A percentile compares a stretch with the other conserved stretches of the same genome.
Evolutionary conservation across 2,113 vertebrate genomes (phyloP).

Genomic region (Halcyon malimbica): DNA sequence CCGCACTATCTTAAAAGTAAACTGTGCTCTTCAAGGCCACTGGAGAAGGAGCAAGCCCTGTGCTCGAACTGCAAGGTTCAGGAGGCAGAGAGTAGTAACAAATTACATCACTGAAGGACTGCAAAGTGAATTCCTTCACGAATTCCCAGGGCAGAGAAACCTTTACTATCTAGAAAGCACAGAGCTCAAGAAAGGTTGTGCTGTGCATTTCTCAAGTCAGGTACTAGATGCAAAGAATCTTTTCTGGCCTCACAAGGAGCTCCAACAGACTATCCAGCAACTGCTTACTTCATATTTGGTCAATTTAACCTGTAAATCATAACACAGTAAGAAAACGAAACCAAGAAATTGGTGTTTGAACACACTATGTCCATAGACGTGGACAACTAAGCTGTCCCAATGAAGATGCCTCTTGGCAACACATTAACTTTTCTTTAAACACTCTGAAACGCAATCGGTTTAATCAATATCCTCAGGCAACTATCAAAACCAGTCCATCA

Average conservation of each 20-base stretch:
- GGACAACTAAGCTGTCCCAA: background rate
- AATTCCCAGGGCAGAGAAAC: background rate
- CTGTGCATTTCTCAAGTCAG: background rate
- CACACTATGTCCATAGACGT: rapidly evolving
- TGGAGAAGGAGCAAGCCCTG: background rate
- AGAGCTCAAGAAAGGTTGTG: background rate
- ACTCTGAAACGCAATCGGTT: background rate
- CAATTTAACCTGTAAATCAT: background rate
- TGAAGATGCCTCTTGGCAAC: background rate
- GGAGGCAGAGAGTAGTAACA: background rate
- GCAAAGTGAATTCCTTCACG: background rate
- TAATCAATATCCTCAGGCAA: background rate
- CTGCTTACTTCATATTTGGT: background rate
- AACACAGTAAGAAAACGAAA: background rate
- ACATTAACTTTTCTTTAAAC: constrained; percentile 16
- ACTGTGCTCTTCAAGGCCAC: background rate
- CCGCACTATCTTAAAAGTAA: rapidly evolving
- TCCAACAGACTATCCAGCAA: background rate
- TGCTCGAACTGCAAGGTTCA: background rate
- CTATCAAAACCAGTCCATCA: background rate
- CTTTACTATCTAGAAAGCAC: background rate
- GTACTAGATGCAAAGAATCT: background rate
- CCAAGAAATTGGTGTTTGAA: background rate
- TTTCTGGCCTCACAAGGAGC: background rate
- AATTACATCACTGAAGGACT: background rate